Evolutionary conservation across 2,888 invertebrate species (phyloP).

Genomic region (Zhuqinia jingwanae): DNA sequence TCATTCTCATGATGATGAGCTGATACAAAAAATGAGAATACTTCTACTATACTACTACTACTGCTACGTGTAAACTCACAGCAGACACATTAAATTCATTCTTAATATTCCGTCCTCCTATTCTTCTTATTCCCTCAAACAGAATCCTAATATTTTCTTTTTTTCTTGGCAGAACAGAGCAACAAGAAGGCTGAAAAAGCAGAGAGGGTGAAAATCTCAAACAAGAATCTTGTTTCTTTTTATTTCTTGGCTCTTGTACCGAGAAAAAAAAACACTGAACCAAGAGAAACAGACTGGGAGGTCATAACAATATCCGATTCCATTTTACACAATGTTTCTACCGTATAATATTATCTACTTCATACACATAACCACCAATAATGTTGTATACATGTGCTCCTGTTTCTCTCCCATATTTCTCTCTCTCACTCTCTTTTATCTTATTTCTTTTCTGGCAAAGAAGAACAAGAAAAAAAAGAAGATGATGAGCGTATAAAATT

Average conservation of each 20-base stretch:
- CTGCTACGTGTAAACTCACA: not conserved
- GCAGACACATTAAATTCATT: conserved; percentile 31
- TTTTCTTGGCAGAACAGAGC: conserved; percentile 57
- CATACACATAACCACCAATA: conserved; percentile 1
- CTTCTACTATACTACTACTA: not conserved
- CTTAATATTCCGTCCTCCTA: conserved; percentile 26
- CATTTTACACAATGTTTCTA: conserved; percentile 69
- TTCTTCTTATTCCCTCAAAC: conserved; percentile 8
- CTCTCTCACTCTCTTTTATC: not conserved
- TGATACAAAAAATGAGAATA: conserved; percentile 35
- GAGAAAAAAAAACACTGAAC: conserved; percentile 30
- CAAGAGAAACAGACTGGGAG: conserved; percentile 59
- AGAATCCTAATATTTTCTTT: conserved; percentile 24
- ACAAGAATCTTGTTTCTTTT: conserved; percentile 56
- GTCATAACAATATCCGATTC: conserved; percentile 74
- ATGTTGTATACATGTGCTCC: not conserved
- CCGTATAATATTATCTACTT: conserved; percentile 47
- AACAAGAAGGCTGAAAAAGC: not conserved
- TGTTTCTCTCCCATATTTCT: conserved; percentile 21
- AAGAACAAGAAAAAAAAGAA: conserved; percentile 21
- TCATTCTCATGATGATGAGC: conserved; percentile 44
- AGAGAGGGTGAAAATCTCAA: conserved; percentile 63
- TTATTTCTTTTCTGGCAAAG: conserved; percentile 55
- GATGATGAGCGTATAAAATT: conserved; percentile 71
- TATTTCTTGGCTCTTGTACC: conserved; percentile 50